Percentiles rank a stretch among this genome's conserved stretches.
Conservation (phyloP, 2,113 vertebrate species). For the Catagonus wagneri region DNA sequence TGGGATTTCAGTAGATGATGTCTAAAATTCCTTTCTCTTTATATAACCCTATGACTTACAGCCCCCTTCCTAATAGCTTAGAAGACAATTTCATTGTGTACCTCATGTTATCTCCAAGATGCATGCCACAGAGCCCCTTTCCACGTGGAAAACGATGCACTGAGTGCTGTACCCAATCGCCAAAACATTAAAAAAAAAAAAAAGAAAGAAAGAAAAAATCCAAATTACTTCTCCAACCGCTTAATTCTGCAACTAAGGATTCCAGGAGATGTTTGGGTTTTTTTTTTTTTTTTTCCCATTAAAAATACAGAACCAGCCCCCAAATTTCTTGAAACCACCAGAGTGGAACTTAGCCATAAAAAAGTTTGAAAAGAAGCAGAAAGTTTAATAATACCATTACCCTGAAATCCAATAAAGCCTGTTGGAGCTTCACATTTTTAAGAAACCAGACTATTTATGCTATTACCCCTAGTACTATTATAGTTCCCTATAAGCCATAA, state of each 20-base stretch:
- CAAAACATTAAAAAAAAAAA: neutral
- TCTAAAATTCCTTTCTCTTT: conserved; percentile 4
- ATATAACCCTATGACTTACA: neutral
- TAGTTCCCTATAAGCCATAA: conserved; percentile 60
- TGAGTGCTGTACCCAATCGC: neutral
- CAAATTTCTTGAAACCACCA: conserved; percentile 27
- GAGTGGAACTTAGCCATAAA: conserved; percentile 44
- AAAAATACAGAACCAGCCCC: neutral
- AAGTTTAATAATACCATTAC: conserved; percentile 72
- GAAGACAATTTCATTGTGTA: neutral
- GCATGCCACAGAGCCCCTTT: neutral
- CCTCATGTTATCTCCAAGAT: neutral
- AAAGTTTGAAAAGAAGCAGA: conserved; percentile 67
- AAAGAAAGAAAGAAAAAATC: conserved; percentile 46
- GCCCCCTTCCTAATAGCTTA: neutral
- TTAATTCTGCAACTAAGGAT: neutral
- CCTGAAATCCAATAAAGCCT: conserved; percentile 65
- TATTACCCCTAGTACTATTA: conserved; percentile 8
- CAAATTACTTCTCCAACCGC: neutral
- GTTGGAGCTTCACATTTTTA: conserved; percentile 65
- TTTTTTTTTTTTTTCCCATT: neutral
- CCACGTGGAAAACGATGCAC: neutral
- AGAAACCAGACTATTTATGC: conserved; percentile 67
- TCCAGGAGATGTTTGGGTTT: neutral
- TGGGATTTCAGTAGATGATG: neutral